Evolutionary conservation across 2,888 invertebrate species (phyloP).

Genomic region (Lepidocyrtinus sp.): DNA sequence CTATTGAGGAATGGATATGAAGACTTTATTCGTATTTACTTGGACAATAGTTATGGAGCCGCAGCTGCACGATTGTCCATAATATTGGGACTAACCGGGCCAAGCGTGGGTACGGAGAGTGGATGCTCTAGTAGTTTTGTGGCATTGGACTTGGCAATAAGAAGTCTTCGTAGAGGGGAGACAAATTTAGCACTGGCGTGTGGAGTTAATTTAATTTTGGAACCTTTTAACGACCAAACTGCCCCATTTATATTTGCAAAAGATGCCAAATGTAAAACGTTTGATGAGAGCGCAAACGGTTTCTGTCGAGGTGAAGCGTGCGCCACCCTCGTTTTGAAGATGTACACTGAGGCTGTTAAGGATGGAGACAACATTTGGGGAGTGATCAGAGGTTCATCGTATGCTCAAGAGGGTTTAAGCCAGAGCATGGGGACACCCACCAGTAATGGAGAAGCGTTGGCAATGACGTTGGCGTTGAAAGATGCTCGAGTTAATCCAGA

Average conservation of each 20-base stretch:
- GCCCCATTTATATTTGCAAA: not conserved
- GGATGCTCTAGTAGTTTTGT: constrained; percentile 55
- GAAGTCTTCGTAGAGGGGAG: constrained; percentile 27
- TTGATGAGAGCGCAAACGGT: constrained; percentile 71
- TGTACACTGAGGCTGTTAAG: constrained; percentile 64
- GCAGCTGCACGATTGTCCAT: constrained; percentile 34
- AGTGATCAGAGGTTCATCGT: constrained; percentile 69
- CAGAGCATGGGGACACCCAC: constrained; percentile 71
- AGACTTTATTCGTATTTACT: constrained; percentile 46
- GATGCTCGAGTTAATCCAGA: constrained; percentile 35
- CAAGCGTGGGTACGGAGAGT: constrained; percentile 47
- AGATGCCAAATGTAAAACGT: constrained; percentile 33
- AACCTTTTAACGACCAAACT: constrained; percentile 15
- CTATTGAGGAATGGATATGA: not conserved
- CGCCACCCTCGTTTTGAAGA: constrained; percentile 71
- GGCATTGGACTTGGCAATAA: constrained; percentile 42
- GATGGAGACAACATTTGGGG: constrained; percentile 68
- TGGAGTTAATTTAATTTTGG: constrained; percentile 56
- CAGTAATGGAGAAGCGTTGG: constrained; percentile 14
- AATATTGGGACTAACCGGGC: constrained; percentile 47
- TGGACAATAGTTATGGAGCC: constrained; percentile 46
- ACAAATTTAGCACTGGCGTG: constrained; percentile 50
- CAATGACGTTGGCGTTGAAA: constrained; percentile 30
- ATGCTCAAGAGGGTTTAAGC: constrained; percentile 71
- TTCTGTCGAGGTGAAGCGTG: constrained; percentile 71